phyloP scores from a whole-genome alignment of 2,113 vertebrate species.

The Gallinago paraguaiae region DNA sequence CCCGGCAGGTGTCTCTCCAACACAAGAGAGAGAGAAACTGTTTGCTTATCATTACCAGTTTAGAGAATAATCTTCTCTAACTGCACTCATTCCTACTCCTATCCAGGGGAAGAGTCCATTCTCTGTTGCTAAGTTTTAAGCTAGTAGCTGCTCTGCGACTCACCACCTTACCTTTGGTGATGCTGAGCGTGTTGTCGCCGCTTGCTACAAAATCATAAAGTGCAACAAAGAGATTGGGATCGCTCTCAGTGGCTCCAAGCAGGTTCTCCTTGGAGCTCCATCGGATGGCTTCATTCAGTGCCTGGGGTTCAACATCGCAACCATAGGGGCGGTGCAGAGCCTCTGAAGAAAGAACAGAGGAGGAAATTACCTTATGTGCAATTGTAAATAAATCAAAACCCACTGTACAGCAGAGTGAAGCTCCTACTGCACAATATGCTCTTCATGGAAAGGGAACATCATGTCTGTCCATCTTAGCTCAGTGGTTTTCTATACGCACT shows the following conservation, averaged over 20 bases:
- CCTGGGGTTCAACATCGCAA: constrained; percentile 85
- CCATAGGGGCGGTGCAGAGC: constrained; percentile 92
- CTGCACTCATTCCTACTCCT: neutral
- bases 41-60: neutral
- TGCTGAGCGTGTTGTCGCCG: constrained; percentile 99
- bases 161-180: constrained; percentile 90
- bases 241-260: constrained; percentile 94
- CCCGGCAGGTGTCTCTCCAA: neutral
- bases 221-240: constrained; percentile 98
- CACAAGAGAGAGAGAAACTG: fast-evolving
- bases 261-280: constrained; percentile 99
- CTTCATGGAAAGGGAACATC: neutral
- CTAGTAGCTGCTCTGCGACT: neutral
- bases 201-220: constrained; percentile 99
- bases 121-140: neutral
- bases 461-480: neutral
- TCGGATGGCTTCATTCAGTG: constrained; percentile 93
- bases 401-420: neutral
- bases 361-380: neutral
- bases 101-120: fast-evolving
- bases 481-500: neutral
- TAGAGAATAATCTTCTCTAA: neutral
- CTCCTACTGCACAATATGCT: neutral
- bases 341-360: constrained; percentile 77
- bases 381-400: neutral